Evolutionary conservation across 2,888 invertebrate species (phyloP), one percentile per base, ranked within the genome.

Genomic region (Neoaliturus tenellus): DNA sequence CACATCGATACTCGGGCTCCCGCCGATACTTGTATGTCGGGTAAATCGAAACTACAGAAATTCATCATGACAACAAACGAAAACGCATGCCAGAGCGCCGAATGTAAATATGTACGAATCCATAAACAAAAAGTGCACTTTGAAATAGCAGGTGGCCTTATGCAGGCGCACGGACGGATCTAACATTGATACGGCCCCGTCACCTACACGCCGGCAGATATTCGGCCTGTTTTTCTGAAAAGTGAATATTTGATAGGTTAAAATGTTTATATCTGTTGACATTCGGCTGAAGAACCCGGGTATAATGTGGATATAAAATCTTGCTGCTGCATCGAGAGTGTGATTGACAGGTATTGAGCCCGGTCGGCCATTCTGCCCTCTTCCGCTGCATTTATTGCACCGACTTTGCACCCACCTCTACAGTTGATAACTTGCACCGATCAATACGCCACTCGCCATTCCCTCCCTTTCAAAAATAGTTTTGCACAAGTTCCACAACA

Each of bases 191-290:
- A 75, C 39, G 23, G 75, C 39, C 28, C 28, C 75, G 75, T 75
- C 75, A 75, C 75, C 48, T 41, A 75, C 75, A 44, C 55, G 17
- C 78, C 20, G 55, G n/a, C 78, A 55, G 78, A 78, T 78, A 78
- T 55, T 35, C 35, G 14, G 78, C 33, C n/a, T 75, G 39, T 75
- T 78, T 78, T 75, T 31, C 55, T 35, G 35, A 35, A 78, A 78
- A 78, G 78, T 78, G 78, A 78, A 78, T 78, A 78, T 78, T 78
- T 78, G 78, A 78, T 78, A 78, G 78, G 78, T 78, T 78, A 78
- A 78, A 78, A 78, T 78, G 78, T 78, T 51, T 78, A 78, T 75
- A 75, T 75, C 73, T 75, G 73, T 75, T 75, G 73, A 75, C 73
- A 75, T 75, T 78, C 78, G 48, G 78, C 35, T 78, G 78, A 78